phyloP scores from a whole-genome alignment of 1,140 invertebrate species.

The Drosophila micromelanica region DNA sequence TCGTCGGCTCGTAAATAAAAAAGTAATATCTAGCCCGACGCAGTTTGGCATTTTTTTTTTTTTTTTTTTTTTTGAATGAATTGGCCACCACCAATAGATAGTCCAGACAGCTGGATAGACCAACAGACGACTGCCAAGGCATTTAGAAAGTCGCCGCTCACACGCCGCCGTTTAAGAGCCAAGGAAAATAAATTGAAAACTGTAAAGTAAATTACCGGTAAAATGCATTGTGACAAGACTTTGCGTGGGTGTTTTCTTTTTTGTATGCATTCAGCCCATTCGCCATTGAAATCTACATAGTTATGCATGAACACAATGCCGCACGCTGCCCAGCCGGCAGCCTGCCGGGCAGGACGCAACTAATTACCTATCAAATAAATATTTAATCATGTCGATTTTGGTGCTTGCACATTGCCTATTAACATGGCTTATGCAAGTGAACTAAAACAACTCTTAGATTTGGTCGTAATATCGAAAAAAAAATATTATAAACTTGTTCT shows the following conservation, averaged over 20 bases:
- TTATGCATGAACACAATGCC: constrained; percentile 12
- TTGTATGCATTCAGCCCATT: constrained; percentile 1
- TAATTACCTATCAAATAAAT: constrained; percentile 39
- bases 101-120: constrained; percentile 41
- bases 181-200: constrained; percentile 80
- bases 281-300: constrained; percentile 8
- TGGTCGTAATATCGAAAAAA: too few relatives aligned
- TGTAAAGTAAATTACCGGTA: constrained; percentile 80
- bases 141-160: constrained; percentile 75
- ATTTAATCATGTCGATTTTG: constrained; percentile 6
- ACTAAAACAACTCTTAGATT: too few relatives aligned
- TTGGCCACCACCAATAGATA: constrained; percentile 74
- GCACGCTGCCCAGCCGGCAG: not conserved
- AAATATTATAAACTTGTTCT: too few relatives aligned
- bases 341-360: not conserved
- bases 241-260: constrained; percentile 63
- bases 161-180: constrained; percentile 54
- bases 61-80: constrained; percentile 39
- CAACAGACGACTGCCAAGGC: constrained; percentile 49
- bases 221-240: constrained; percentile 82
- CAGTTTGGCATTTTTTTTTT: constrained; percentile 20
- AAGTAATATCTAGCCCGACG: constrained; percentile 25
- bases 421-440: too few relatives aligned
- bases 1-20: constrained; percentile 55
- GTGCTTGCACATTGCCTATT: too few relatives aligned